These are phyloP conservation scores for Drosophila elegans DNA, from an alignment of 1,140 invertebrate species.

Conservation along the genomic window DNA sequence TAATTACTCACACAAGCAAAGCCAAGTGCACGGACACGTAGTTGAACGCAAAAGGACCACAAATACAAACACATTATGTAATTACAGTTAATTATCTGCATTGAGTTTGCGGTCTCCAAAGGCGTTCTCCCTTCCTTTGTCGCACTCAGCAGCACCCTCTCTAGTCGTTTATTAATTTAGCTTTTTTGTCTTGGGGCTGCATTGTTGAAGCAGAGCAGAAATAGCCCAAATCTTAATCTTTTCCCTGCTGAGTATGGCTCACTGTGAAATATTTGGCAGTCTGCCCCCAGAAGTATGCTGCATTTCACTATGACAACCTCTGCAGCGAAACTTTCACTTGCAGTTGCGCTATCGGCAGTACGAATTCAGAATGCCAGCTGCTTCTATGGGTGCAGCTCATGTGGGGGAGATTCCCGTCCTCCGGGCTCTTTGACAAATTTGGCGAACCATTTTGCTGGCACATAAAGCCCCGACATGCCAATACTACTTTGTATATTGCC, in stretches of 20 bases:
- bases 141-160: conserved; percentile 7
- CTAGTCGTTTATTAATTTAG: conserved; percentile 68
- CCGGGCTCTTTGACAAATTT: conserved; percentile 30
- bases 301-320: conserved; percentile 41
- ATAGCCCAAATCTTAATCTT: conserved; percentile 6
- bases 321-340: conserved; percentile 8
- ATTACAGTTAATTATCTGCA: conserved; percentile 82
- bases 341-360: conserved; percentile 11
- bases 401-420: neutral
- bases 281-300: conserved; percentile 52
- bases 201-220: conserved; percentile 13
- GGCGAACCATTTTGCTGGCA: conserved; percentile 32
- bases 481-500: conserved; percentile 13
- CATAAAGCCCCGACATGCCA: conserved; percentile 29
- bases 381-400: conserved; percentile 18
- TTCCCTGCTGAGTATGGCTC: conserved; percentile 5
- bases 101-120: conserved; percentile 66
- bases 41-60: conserved; percentile 17
- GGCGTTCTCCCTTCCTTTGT: neutral
- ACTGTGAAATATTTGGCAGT: conserved; percentile 29
- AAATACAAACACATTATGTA: conserved; percentile 67
- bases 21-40: conserved; percentile 12
- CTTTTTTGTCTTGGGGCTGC: conserved; percentile 27
- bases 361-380: conserved; percentile 6
- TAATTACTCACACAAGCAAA: conserved; percentile 46